Base-by-base conservation (phyloP, 2,888 invertebrate genomes). In the Trissolcus brochymenae region DNA sequence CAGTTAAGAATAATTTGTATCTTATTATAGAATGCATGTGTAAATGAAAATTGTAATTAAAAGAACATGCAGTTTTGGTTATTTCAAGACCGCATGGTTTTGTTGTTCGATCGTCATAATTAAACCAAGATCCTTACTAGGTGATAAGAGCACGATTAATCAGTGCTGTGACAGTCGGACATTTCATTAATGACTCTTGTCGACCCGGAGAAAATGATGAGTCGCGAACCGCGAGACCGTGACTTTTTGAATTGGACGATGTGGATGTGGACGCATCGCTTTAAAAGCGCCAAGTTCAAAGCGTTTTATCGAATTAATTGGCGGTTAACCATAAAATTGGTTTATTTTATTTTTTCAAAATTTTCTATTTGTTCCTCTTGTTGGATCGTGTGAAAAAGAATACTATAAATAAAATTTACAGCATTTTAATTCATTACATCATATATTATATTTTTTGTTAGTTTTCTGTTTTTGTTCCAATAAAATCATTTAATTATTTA, bases 81-180 rank as follows among this genome's bases (percentile, higher is more conserved):
- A 13, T 66, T 65, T 25, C 65, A 46, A 56, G 57, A 67, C 46
- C 21, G 40, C 40, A 17, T 40, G 57, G 17, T 57, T 55, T 68
- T 57, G 29, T 64, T 67, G 65, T 64, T 75, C 83, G 84, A 83
- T 82, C 84, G 86, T 87, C 81, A 85, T 84, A 84, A 86, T 87
- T 87, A 84, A 86, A 84, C 78, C 82, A 81, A 85, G 86, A 87
- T 87, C 84, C 80, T 81, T 77, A 79, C 78, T 65, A 29, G 61
- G 25, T 81, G 87, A 87, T 87, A 87, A 84, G 82, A 70, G 75
- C 72, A 80, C 85, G 83, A 87, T 87, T 87, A 86, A 87, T 87
- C 86, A 86, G 84, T 79, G 79, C 79, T 82, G 82, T 81, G 85
- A 86, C 85, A 84, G 85, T 85, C 81, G 82, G 85, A 84, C 84